These are phyloP conservation scores for Pterocles burchelli DNA, from an alignment of 2,113 vertebrate genomes.

Conservation along the genomic window DNA sequence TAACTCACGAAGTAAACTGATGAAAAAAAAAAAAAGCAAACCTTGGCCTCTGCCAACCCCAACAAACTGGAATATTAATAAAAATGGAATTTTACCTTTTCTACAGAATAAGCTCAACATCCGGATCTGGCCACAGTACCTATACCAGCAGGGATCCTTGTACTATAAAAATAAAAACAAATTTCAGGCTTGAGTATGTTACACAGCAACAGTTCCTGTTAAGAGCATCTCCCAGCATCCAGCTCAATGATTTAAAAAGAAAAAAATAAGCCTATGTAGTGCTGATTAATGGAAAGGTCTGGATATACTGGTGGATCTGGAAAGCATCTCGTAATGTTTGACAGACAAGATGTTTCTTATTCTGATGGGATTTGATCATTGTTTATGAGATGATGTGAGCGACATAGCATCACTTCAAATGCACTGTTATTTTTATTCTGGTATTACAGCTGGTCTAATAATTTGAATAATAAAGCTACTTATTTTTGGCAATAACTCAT, in stretches of 20 bases:
- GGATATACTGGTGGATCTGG: conserved; percentile 17
- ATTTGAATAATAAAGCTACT: conserved; percentile 39
- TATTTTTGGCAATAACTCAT: conserved; percentile 46
- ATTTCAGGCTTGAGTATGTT: not conserved
- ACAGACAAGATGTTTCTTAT: conserved; percentile 51
- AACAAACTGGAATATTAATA: not conserved
- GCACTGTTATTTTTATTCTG: conserved; percentile 27
- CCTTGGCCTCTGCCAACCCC: not conserved
- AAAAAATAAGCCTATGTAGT: not conserved
- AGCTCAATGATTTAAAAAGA: not conserved
- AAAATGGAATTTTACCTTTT: conserved; percentile 13
- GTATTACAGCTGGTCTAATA: conserved; percentile 41
- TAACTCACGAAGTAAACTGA: not conserved
- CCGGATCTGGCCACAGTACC: not conserved
- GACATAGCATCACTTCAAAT: conserved; percentile 20
- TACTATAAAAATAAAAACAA: conserved; percentile 9
- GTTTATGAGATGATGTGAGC: conserved; percentile 48
- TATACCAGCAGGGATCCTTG: not conserved
- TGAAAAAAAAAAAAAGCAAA: not conserved
- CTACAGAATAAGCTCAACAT: not conserved
- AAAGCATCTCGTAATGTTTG: conserved; percentile 45
- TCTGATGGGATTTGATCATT: conserved; percentile 52
- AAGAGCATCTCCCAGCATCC: not conserved
- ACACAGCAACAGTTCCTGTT: conserved; percentile 23
- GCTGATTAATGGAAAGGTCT: conserved; percentile 38